Evolutionary conservation across 2,113 vertebrate species (phyloP), one percentile per base, ranked within the genome.

Genomic region (Phainopepla nitens): DNA sequence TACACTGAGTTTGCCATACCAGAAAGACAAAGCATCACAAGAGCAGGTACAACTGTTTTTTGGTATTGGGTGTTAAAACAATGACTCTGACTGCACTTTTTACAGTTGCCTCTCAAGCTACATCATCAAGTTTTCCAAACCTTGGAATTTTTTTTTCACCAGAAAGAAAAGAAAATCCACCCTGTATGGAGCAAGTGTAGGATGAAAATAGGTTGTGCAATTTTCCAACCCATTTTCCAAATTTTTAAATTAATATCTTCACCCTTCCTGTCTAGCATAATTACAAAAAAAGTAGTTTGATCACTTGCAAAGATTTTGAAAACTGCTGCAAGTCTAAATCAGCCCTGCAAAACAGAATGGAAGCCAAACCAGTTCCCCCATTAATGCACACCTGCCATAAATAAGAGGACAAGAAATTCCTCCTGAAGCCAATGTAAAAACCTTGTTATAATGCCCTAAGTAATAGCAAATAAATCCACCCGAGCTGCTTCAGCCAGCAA

Each of bases 401-500:
- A 87, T 70, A 93, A 88, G 22, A 28, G 23, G 16, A 22, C 6
- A 77, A 66, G 24, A 87, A 89, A 78, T 76, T 81, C 33, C 24
- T 62, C 49, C 47, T 54, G 35, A 87, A 92, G 65, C 51, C 62
- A 65, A 3, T 7, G 22, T 57, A 88, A 87, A 86, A 88, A 31
- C 29, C 54, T 86, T 65, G 53, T 36, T 89, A 94, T 39, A 91
- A 77, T 64, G 39, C 91, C 53, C 18, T 60, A 66, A 81, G 53
- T 33, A 71, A 84, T 2, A 82, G 54, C 65, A 92, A 88, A 87
- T 94, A 95, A 94, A 96, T 91, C 50, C 53, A 50, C 70, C 29
- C 36, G 42, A 87, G 76, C 39, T 50, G 73, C 93, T 80, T 73
- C 66, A 56, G 29, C n/a, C 60, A 87, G 82, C 66, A 90, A 3